phyloP scores from a whole-genome alignment of 2,113 vertebrate genomes.

The crab-eating macaque (Macaca fascicularis) region T2T-MFA8v1.1 NC_088380.1:23136501-23137000 shows the following conservation, averaged over 20 bases:
- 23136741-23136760: rapidly evolving
- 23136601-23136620: background rate
- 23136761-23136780: background rate
- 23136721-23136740: background rate
- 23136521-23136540: background rate
- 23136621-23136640: background rate
- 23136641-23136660: background rate
- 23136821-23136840: background rate
- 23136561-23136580: background rate
- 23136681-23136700: background rate
- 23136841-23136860: background rate
- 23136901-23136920: background rate
- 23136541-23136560: background rate
- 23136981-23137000: background rate
- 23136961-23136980: background rate
- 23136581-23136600: background rate
- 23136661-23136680: background rate
- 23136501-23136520: background rate
- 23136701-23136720: background rate
- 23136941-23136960: background rate
- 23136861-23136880: background rate
- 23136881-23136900: background rate
- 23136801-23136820: background rate
- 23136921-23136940: background rate
- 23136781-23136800: rapidly evolving